Percentiles rank a stretch among this genome's conserved stretches.
phyloP scores from a whole-genome alignment of 2,797 vertebrate genomes.

The Onychomys leucogaster region DNA sequence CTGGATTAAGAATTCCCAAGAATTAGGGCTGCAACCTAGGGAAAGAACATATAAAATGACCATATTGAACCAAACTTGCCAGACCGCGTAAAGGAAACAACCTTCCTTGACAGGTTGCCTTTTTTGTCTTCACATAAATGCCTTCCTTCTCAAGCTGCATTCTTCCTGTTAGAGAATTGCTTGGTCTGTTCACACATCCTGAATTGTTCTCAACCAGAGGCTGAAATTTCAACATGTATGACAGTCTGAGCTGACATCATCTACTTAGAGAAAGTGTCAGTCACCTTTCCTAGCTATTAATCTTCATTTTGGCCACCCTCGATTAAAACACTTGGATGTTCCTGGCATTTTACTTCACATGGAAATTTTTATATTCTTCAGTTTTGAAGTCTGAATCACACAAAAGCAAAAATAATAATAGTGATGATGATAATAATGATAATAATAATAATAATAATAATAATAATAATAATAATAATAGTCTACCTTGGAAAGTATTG shows the following conservation, averaged over 20 bases:
- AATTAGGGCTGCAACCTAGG: not conserved
- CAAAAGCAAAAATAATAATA: slow-evolving; percentile 22
- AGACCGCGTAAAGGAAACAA: not conserved
- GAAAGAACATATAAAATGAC: not conserved
- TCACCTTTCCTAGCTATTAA: not conserved
- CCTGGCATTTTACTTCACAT: not conserved
- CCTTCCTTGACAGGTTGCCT: not conserved
- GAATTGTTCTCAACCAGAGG: not conserved
- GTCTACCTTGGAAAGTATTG: not conserved
- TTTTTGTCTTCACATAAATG: not conserved
- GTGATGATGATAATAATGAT: no score
- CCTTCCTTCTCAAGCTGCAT: not conserved
- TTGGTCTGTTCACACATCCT: not conserved
- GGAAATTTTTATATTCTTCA: not conserved
- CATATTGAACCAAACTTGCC: not conserved
- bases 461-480: slow-evolving; percentile 19
- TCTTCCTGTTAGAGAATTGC: not conserved
- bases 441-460: no score
- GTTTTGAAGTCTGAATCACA: slow-evolving; percentile 1
- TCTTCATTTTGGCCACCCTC: not conserved
- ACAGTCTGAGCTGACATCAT: not conserved
- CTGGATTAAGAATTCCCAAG: not conserved
- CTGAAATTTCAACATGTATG: not conserved
- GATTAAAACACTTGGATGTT: not conserved
- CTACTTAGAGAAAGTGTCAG: not conserved